Evolutionary conservation across 2,888 invertebrate genomes (phyloP), one percentile per base, ranked within the genome.

Genomic region (Limulus polyphemus): DNA sequence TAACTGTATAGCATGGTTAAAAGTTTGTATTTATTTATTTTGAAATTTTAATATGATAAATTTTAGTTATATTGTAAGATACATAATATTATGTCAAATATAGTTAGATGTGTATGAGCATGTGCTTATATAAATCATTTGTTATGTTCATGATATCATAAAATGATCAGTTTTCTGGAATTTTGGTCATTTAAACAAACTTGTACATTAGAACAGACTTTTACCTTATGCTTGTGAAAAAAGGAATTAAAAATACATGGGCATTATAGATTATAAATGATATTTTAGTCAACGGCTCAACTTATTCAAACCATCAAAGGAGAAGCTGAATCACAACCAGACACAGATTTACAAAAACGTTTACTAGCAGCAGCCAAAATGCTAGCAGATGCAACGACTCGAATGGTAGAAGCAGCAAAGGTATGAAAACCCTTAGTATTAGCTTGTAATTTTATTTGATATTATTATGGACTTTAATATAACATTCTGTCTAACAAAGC

Each of bases 361-460:
- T 78, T 99, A 59, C 77, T 99, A 56, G 92, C 92, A 0, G 99
- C 99, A 0, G 99, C 99, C 14, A 95, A 95, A 75, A 83, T 89
- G 51, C 75, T 83, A 13, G 98, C 98, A 0, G 97, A 98, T 76
- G 98, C 98, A 1, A 99, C 99, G 0, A 90, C 95, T 0, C 83
- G 88, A 69, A 88, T 99, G 87, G 97, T 98, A 46, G 97, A 98
- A 76, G 94, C 95, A 0, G 95, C 95, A 0, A 82, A 97, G 62
- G 78, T 77, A 64, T 14, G 46, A 32, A 48, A 48, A 17, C 7
- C 16, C 3, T 16, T 14, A 58, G 12, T 47, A 12, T 4, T 2
- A 12, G 13, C n/a, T 49, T 60, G 14, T 51, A 14, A 58, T 14
- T 58, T 49, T 17, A 32, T 32, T 32, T 32, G 32, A 32, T 32